A percentile compares a stretch with the other conserved stretches of the same genome.
Conservation (phyloP, 2,797 vertebrate species). For the Crocidura indochinensis region DNA sequence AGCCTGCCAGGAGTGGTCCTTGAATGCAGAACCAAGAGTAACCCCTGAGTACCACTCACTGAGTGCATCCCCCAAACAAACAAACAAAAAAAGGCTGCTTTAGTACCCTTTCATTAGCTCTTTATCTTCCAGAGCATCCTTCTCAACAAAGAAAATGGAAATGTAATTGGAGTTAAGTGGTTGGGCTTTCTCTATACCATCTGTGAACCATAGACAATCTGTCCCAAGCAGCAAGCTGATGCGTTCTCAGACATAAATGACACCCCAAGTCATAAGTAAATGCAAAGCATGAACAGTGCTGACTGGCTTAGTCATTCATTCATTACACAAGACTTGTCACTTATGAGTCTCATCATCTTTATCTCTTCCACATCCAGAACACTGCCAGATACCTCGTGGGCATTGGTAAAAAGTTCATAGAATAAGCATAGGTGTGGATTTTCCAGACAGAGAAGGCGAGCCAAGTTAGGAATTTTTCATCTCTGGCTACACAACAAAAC, state of each 20-base stretch:
- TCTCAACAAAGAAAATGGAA: constrained; percentile 65
- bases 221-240: constrained; percentile 48
- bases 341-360: neutral
- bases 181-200: constrained; percentile 42
- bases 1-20: too few species aligned
- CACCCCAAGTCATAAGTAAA: constrained; percentile 9
- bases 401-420: constrained; percentile 1
- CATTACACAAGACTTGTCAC: neutral
- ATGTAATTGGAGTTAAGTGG: constrained; percentile 23
- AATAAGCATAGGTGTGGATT: neutral
- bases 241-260: constrained; percentile 12
- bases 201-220: constrained; percentile 24
- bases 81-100: neutral
- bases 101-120: constrained; percentile 12
- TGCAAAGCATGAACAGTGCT: neutral
- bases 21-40: neutral
- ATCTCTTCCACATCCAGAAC: neutral
- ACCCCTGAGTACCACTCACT: neutral
- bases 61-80: too few species aligned
- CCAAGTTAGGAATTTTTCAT: constrained; percentile 18
- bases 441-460: neutral
- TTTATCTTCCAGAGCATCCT: constrained; percentile 29
- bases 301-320: neutral
- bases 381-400: neutral
- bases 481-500: constrained; percentile 40